Percentiles rank a stretch among this genome's conserved stretches.
Evolutionary conservation across 2,888 invertebrate species (phyloP).

Genomic region (Agonopterix subpropinquella): DNA sequence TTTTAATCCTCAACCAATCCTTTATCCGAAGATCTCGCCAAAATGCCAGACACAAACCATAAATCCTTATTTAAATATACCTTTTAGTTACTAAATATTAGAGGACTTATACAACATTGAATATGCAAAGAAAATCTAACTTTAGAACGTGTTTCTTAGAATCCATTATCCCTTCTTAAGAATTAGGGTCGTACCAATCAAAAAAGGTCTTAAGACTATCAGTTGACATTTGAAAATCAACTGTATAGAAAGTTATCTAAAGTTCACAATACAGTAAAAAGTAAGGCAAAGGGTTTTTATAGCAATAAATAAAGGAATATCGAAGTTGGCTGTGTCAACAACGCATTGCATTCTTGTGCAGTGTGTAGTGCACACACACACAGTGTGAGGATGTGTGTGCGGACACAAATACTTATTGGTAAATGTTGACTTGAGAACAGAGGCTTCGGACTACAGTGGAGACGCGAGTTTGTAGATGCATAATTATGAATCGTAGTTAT

Average conservation of each 20-base stretch:
- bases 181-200: constrained; percentile 11
- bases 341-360: constrained; percentile 74
- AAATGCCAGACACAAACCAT: constrained; percentile 72
- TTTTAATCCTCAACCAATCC: constrained; percentile 52
- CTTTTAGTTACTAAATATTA: constrained; percentile 22
- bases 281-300: constrained; percentile 58
- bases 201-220: constrained; percentile 29
- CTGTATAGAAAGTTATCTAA: neutral
- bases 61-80: constrained; percentile 76
- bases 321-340: constrained; percentile 75
- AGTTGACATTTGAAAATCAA: constrained; percentile 8
- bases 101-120: constrained; percentile 23
- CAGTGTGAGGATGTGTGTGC: constrained; percentile 23
- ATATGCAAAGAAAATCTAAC: constrained; percentile 19
- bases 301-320: constrained; percentile 75
- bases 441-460: constrained; percentile 23
- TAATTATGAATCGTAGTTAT: too few species aligned
- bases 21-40: constrained; percentile 71
- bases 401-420: constrained; percentile 71
- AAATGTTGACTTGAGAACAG: constrained; percentile 66
- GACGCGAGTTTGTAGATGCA: constrained; percentile 4
- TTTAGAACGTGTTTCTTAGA: constrained; percentile 22
- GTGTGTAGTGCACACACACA: constrained; percentile 53
- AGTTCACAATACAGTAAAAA: constrained; percentile 17
- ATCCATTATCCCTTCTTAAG: constrained; percentile 23